Conservation (phyloP, 2,888 invertebrate genomes). For the Mythimna vitellina region DNA sequence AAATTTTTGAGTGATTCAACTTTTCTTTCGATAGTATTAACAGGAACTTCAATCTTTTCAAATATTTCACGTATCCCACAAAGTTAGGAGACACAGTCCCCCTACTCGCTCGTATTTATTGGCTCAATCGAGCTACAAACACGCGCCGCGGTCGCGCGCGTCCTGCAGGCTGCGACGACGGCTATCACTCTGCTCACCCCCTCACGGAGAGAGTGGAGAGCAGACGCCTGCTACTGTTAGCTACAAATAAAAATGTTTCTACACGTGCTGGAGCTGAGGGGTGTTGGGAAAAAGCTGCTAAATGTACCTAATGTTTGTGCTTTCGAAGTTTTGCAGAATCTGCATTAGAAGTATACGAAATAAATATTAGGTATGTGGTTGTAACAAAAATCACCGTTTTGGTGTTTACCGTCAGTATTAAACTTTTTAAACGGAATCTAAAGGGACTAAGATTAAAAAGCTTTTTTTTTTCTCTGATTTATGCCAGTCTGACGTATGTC, state of each 20-base stretch:
- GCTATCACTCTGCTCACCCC: slow-evolving; percentile 49
- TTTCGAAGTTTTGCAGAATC: background rate
- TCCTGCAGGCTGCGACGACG: slow-evolving; percentile 31
- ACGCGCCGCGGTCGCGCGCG: slow-evolving; percentile 81
- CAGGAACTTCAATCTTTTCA: background rate
- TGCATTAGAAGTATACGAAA: too few relatives aligned
- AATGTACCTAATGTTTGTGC: background rate
- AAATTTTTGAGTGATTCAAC: background rate
- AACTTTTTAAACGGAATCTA: too few relatives aligned
- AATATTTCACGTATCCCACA: slow-evolving; percentile 10
- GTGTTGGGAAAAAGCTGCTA: background rate
- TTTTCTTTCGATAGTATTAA: background rate
- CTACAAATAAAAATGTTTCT: slow-evolving; percentile 58
- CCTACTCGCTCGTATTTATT: slow-evolving; percentile 71
- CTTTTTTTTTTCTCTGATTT: too few relatives aligned
- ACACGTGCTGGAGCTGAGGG: slow-evolving; percentile 10
- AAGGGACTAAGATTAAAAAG: too few relatives aligned
- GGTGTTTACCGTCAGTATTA: too few relatives aligned
- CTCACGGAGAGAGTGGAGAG: slow-evolving; percentile 27
- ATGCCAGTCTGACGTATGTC: too few relatives aligned
- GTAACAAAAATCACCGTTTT: too few relatives aligned
- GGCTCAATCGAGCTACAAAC: slow-evolving; percentile 83
- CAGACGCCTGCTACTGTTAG: slow-evolving; percentile 45
- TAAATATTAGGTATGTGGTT: too few relatives aligned
- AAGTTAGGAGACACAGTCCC: slow-evolving; percentile 36